These are phyloP conservation scores for Sebastes trivittatus DNA, from an alignment of 2,797 vertebrate genomes.

Conservation along the genomic window DNA sequence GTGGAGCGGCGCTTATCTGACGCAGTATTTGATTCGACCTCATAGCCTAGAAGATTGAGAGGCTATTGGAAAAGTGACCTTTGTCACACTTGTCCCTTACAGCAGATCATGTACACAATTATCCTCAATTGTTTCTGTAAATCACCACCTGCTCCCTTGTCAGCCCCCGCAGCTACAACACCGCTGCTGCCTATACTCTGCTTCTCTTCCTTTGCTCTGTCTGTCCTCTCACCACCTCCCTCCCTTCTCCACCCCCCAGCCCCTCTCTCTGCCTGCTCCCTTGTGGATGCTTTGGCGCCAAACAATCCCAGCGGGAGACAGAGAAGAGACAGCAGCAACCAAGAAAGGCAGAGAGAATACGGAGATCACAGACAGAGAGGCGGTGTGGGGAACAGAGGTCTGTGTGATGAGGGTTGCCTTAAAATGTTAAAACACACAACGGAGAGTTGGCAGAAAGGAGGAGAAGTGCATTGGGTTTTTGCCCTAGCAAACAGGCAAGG, in stretches of 20 bases:
- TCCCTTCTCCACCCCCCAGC: neutral
- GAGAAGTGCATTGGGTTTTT: conserved; percentile 10
- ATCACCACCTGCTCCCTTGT: conserved; percentile 67
- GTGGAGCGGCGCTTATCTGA: conserved; percentile 10
- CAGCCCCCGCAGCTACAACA: conserved; percentile 45
- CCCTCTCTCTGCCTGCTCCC: conserved; percentile 16
- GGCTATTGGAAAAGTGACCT: conserved; percentile 31
- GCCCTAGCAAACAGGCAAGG: neutral
- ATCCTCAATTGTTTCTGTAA: conserved; percentile 70
- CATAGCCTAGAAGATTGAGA: conserved; percentile 32
- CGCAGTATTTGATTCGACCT: conserved; percentile 24
- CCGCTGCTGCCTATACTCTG: conserved; percentile 7
- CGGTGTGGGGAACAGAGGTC: conserved; percentile 23
- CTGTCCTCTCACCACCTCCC: neutral
- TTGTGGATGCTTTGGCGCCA: conserved; percentile 37
- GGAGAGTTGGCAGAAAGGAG: conserved; percentile 4
- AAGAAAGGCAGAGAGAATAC: conserved; percentile 39
- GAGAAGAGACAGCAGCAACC: conserved; percentile 31
- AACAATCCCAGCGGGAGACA: conserved; percentile 52
- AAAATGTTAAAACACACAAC: conserved; percentile 24
- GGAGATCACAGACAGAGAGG: conserved; percentile 37
- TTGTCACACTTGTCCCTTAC: conserved; percentile 49
- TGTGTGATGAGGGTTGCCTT: conserved; percentile 11
- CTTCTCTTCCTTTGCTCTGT: conserved; percentile 27
- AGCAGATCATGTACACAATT: conserved; percentile 70